phyloP scores from a whole-genome alignment of 1,140 invertebrate species.

The Drosophila erecta region DNA sequence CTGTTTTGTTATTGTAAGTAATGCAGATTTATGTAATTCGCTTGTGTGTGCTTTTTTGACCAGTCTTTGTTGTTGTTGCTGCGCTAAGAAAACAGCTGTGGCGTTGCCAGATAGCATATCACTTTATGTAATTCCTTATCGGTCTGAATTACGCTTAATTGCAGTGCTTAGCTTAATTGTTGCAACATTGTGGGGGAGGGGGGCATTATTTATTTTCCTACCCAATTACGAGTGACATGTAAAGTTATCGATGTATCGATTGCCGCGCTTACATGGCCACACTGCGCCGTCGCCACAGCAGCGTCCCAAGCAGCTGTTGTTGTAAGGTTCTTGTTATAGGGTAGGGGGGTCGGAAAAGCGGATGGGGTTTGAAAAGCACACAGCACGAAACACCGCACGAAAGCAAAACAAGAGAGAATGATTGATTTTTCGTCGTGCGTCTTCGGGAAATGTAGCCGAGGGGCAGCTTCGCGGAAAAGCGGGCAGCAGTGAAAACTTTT shows the following conservation, averaged over 20 bases:
- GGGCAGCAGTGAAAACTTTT: conserved; percentile 55
- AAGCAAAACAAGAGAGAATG: conserved; percentile 75
- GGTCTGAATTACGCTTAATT: conserved; percentile 15
- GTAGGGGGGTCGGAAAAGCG: background rate
- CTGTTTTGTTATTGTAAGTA: conserved; percentile 66
- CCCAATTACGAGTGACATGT: conserved; percentile 11
- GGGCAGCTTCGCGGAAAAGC: conserved; percentile 47
- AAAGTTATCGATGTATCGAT: conserved; percentile 65
- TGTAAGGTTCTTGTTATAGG: conserved; percentile 11
- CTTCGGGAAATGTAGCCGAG: conserved; percentile 63
- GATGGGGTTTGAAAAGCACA: conserved; percentile 47
- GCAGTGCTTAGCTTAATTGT: conserved; percentile 7
- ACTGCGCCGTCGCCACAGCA: conserved; percentile 24
- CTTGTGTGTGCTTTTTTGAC: conserved; percentile 29
- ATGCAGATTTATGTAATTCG: conserved; percentile 70
- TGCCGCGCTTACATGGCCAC: conserved; percentile 23
- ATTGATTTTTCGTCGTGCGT: conserved; percentile 74
- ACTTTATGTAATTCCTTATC: conserved; percentile 27
- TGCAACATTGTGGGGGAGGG: background rate
- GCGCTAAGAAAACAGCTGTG: conserved; percentile 11
- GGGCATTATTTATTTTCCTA: conserved; percentile 35
- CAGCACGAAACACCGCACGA: conserved; percentile 63
- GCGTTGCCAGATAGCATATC: conserved; percentile 51
- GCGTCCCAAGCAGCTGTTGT: conserved; percentile 56
- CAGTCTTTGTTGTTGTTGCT: conserved; percentile 9